Conservation (phyloP, 2,797 vertebrate species). For the Triplophysa bombifrons region DNA sequence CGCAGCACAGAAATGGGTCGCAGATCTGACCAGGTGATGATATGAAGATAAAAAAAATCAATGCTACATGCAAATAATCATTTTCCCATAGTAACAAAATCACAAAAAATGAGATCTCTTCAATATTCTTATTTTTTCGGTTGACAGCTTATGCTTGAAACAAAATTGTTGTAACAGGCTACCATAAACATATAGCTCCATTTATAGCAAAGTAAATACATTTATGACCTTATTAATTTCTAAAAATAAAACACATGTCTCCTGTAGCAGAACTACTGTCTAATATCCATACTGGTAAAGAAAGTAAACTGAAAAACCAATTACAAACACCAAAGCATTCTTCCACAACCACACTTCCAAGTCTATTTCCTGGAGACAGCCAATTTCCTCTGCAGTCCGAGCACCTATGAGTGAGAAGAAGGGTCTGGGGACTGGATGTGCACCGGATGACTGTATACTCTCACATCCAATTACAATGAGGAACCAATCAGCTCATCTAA, state of each 20-base stretch:
- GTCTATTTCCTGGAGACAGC: slow-evolving; percentile 39
- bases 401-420: slow-evolving; percentile 10
- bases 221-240: neutral
- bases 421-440: slow-evolving; percentile 38
- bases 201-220: neutral
- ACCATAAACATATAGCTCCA: neutral
- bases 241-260: neutral
- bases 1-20: neutral
- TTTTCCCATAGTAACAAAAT: no score
- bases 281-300: neutral
- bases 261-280: neutral
- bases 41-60: neutral
- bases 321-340: slow-evolving; percentile 14
- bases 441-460: slow-evolving; percentile 36
- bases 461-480: slow-evolving; percentile 50
- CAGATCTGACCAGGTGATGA: neutral
- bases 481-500: slow-evolving; percentile 50
- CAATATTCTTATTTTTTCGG: neutral
- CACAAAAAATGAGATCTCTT: neutral
- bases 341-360: slow-evolving; percentile 22
- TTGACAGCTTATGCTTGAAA: no score
- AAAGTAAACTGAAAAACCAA: slow-evolving; percentile 8
- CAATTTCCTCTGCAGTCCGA: slow-evolving; percentile 35
- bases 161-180: no score
- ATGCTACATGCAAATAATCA: neutral